These are phyloP conservation scores for Euzophera pinguis DNA, from an alignment of 2,888 invertebrate genomes.

Conservation along the genomic window DNA sequence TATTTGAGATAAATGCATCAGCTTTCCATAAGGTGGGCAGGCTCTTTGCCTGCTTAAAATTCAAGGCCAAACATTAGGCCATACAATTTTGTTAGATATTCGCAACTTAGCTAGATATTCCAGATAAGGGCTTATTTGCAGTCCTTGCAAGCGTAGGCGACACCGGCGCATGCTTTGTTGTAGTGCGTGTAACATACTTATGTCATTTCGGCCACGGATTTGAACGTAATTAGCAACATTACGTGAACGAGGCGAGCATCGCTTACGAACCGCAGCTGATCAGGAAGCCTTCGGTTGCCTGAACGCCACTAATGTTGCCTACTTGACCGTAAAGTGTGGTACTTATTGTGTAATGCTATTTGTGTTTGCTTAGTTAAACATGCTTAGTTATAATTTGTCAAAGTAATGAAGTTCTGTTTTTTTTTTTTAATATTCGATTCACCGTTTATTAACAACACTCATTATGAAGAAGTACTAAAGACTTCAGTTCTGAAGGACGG, in stretches of 20 bases:
- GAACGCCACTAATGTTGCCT: slow-evolving; percentile 34
- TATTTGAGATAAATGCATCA: too few relatives aligned
- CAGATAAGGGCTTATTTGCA: slow-evolving; percentile 38
- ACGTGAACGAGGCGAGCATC: slow-evolving; percentile 45
- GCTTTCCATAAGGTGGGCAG: too few relatives aligned
- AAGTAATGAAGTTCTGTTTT: too few relatives aligned
- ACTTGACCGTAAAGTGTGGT: slow-evolving; percentile 40
- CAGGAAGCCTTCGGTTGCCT: slow-evolving; percentile 46
- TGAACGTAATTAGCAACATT: slow-evolving; percentile 69
- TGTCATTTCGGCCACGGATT: slow-evolving; percentile 72
- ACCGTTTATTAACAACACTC: too few relatives aligned
- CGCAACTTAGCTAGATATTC: too few relatives aligned
- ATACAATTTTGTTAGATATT: too few relatives aligned
- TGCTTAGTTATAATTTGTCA: not conserved
- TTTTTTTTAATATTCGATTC: too few relatives aligned
- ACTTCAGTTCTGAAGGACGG: too few relatives aligned
- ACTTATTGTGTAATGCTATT: slow-evolving; percentile 33
- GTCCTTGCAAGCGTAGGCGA: slow-evolving; percentile 38
- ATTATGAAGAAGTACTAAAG: too few relatives aligned
- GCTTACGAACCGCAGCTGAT: slow-evolving; percentile 39
- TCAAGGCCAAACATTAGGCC: too few relatives aligned
- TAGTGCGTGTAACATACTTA: slow-evolving; percentile 60
- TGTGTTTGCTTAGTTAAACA: not conserved
- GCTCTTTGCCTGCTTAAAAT: too few relatives aligned
- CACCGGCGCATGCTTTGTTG: slow-evolving; percentile 39